phyloP scores from a whole-genome alignment of 2,113 vertebrate genomes.

The Ramphastos sulfuratus region DNA sequence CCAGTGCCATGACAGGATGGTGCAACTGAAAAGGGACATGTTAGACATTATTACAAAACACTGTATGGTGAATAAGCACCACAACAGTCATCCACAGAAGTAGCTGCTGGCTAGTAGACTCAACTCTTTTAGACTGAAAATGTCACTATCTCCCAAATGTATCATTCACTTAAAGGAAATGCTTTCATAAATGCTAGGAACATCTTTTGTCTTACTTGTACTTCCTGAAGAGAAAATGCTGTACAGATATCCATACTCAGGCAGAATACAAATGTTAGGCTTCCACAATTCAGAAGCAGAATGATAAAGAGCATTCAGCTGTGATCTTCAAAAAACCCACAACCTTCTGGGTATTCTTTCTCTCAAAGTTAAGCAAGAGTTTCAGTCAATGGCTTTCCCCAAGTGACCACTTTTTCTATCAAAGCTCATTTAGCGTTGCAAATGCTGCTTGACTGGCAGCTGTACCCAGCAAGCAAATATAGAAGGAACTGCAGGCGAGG shows the following conservation, averaged over 20 bases:
- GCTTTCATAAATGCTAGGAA: neutral
- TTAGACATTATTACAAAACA: neutral
- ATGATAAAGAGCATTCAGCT: neutral
- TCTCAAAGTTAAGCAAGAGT: neutral
- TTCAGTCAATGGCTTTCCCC: neutral
- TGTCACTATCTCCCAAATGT: neutral
- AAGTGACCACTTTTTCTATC: neutral
- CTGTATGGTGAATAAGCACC: neutral
- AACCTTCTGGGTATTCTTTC: neutral
- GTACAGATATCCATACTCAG: neutral
- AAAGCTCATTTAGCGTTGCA: neutral
- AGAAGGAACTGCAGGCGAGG: neutral
- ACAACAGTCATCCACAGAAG: neutral
- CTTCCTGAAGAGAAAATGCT: neutral
- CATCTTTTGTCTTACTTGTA: neutral
- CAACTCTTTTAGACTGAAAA: neutral
- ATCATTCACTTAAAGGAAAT: neutral
- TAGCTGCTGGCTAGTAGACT: neutral
- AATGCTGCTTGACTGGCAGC: neutral
- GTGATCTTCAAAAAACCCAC: neutral
- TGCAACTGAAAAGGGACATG: neutral
- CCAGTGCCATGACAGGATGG: neutral
- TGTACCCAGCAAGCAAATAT: rapidly evolving
- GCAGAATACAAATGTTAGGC: neutral
- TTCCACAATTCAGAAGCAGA: neutral